These are phyloP conservation scores for Piscicola geometra DNA, from an alignment of 2,888 invertebrate species.

Conservation along the genomic window DNA sequence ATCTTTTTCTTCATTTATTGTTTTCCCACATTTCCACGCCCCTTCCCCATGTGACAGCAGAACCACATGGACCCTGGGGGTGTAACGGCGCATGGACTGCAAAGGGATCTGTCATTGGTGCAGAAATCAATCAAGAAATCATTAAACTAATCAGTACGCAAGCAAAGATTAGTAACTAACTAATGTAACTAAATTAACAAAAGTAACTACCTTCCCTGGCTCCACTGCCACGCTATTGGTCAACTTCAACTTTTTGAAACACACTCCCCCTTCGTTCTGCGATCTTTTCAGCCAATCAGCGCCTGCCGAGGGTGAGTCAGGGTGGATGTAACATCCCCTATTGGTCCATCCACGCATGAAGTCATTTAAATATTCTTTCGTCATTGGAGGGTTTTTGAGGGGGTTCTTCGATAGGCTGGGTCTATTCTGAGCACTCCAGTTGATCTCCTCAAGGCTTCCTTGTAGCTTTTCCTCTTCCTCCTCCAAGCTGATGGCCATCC, in stretches of 20 bases:
- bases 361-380: too few relatives aligned
- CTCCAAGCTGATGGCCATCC: slow-evolving; percentile 11
- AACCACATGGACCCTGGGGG: slow-evolving; percentile 12
- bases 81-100: slow-evolving; percentile 26
- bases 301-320: slow-evolving; percentile 21
- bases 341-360: too few relatives aligned
- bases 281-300: slow-evolving; percentile 22
- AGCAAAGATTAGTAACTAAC: too few relatives aligned
- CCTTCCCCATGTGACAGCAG: background rate
- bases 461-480: background rate
- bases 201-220: slow-evolving; percentile 11
- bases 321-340: slow-evolving; percentile 18
- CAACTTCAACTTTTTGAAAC: slow-evolving; percentile 21
- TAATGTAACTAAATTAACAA: too few relatives aligned
- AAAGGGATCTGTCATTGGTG: slow-evolving; percentile 3
- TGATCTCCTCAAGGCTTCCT: too few relatives aligned
- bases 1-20: too few relatives aligned
- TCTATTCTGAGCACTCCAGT: too few relatives aligned
- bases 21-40: too few relatives aligned
- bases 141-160: background rate
- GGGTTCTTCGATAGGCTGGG: too few relatives aligned
- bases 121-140: background rate
- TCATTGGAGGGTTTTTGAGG: too few relatives aligned
- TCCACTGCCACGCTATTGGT: slow-evolving; percentile 15
- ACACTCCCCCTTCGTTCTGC: slow-evolving; percentile 17